Percentiles rank a stretch among this genome's conserved stretches.
These are phyloP conservation scores for Lapara coniferarum DNA, from an alignment of 2,888 invertebrate species.

Conservation along the genomic window DNA sequence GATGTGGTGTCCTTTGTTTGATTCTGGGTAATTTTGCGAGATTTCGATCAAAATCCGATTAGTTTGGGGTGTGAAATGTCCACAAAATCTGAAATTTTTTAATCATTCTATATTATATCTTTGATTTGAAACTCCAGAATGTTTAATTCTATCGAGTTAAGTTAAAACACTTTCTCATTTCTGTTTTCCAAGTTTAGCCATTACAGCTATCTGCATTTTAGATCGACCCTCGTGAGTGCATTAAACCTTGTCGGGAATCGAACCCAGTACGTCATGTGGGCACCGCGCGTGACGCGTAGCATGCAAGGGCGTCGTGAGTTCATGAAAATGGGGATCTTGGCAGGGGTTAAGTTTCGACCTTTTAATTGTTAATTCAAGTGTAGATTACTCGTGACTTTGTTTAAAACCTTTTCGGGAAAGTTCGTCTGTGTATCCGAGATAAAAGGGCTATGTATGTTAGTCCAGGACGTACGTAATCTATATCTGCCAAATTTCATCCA, in stretches of 20 bases:
- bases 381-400: no score
- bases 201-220: conserved; percentile 27
- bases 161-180: conserved; percentile 3
- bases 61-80: no score
- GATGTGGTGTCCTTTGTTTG: neutral
- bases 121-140: neutral
- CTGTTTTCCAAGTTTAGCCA: conserved; percentile 13
- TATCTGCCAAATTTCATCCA: no score
- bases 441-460: no score
- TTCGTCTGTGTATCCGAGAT: no score
- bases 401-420: no score
- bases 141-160: neutral
- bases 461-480: no score
- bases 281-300: conserved; percentile 33
- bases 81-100: no score
- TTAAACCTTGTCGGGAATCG: conserved; percentile 35
- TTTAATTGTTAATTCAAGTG: no score
- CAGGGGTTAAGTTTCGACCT: no score
- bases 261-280: conserved; percentile 33
- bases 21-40: neutral
- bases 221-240: conserved; percentile 34
- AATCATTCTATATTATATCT: neutral
- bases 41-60: no score
- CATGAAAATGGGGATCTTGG: neutral
- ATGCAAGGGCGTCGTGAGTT: conserved; percentile 11